Conservation (phyloP, 2,888 invertebrate genomes). For the Thecocarcelia acutangulata region DNA sequence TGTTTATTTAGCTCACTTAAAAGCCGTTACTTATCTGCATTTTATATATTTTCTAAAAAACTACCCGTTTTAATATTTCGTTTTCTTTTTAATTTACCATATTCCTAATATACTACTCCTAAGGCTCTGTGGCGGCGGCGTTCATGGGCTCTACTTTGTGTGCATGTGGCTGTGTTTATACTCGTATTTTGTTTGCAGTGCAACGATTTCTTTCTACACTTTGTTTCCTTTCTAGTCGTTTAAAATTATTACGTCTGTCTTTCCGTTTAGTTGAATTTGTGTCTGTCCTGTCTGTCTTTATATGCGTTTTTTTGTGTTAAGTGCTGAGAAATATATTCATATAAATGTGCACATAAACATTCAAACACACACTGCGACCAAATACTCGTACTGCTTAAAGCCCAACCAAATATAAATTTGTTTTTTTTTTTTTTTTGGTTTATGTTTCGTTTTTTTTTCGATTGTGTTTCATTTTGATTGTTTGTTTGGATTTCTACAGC, state of each 20-base stretch:
- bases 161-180: neutral
- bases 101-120: constrained; percentile 33
- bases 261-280: constrained; percentile 27
- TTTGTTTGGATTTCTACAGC: constrained; percentile 41
- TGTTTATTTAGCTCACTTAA: neutral
- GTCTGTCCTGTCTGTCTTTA: constrained; percentile 36
- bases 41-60: neutral
- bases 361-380: too few relatives aligned
- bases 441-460: constrained; percentile 28
- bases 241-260: constrained; percentile 57
- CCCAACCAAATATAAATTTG: constrained; percentile 38
- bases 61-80: neutral
- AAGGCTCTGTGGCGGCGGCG: constrained; percentile 13
- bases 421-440: constrained; percentile 43
- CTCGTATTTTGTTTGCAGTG: constrained; percentile 2
- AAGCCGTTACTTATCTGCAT: neutral
- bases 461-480: constrained; percentile 47
- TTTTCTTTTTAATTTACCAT: constrained; percentile 20
- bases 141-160: neutral
- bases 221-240: constrained; percentile 63
- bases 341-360: neutral
- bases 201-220: constrained; percentile 55
- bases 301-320: constrained; percentile 43
- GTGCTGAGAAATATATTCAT: constrained; percentile 19
- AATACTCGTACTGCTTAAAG: constrained; percentile 10